Conservation (phyloP, 1,140 invertebrate species). For the Magallana ariakensis region DNA sequence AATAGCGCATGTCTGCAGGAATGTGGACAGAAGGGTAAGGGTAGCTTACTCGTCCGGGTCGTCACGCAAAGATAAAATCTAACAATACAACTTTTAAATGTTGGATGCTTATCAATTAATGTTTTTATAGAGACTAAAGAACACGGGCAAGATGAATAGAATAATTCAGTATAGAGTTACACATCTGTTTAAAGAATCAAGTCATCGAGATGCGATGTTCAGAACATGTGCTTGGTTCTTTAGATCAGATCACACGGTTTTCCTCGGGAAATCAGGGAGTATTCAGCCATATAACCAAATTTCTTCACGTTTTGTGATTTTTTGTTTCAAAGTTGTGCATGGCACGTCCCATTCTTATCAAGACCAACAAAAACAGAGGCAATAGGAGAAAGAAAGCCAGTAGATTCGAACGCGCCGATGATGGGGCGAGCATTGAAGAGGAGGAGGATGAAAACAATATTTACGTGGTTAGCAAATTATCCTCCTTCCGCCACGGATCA, state of each 20-base stretch:
- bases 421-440: neutral
- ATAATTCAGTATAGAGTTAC: neutral
- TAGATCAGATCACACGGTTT: too few species aligned
- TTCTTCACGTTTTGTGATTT: too few species aligned
- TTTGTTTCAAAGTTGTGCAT: neutral
- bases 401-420: neutral
- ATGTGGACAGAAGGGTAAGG: neutral
- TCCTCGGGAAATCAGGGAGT: too few species aligned
- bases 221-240: neutral
- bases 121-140: conserved; percentile 13
- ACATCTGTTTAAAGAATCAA: conserved; percentile 2
- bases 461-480: neutral
- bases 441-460: neutral
- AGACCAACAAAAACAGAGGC: conserved; percentile 7
- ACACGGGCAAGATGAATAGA: neutral
- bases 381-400: neutral
- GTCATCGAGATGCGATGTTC: neutral
- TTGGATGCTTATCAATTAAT: conserved; percentile 23
- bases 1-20: too few species aligned
- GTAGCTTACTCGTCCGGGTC: neutral
- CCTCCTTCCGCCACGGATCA: conserved; percentile 13
- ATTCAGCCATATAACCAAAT: too few species aligned
- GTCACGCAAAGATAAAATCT: conserved; percentile 2
- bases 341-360: conserved; percentile 15
- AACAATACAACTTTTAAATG: conserved; percentile 35